phyloP scores from a whole-genome alignment of 2,888 invertebrate species.

The Caenorhabditis angaria region DNA sequence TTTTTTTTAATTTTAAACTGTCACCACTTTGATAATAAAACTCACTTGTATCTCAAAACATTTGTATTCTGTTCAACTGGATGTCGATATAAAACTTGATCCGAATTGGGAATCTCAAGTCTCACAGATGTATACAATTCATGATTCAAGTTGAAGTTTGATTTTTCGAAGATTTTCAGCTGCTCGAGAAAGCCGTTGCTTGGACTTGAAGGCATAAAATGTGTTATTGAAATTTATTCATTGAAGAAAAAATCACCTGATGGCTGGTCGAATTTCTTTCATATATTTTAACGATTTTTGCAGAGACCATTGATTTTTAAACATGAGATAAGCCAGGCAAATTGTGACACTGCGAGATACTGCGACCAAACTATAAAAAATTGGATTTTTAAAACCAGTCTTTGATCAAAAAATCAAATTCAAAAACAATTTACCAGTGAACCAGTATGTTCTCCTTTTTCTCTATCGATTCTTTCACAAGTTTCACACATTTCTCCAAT shows the following conservation, averaged over 20 bases:
- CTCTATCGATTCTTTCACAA: conserved; percentile 16
- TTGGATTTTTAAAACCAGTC: neutral
- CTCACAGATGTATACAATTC: conserved; percentile 11
- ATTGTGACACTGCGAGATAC: conserved; percentile 32
- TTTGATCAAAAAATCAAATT: conserved; percentile 1
- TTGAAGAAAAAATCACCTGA: conserved; percentile 6
- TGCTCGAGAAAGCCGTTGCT: conserved; percentile 27
- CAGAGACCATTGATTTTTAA: conserved; percentile 8
- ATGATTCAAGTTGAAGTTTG: conserved; percentile 4
- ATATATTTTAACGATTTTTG: conserved; percentile 22
- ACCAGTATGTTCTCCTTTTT: conserved; percentile 27
- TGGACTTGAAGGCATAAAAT: conserved; percentile 33
- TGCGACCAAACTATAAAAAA: conserved; percentile 19
- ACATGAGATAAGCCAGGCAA: conserved; percentile 28
- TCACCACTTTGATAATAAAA: conserved; percentile 5
- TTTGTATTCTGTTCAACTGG: conserved; percentile 17
- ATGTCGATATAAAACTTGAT: conserved; percentile 4
- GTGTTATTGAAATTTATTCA: neutral
- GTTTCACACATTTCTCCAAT: conserved; percentile 11
- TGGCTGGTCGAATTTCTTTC: conserved; percentile 17
- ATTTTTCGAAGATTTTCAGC: conserved; percentile 27
- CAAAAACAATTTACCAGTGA: conserved; percentile 17
- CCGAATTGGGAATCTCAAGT: neutral
- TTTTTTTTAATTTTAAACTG: neutral
- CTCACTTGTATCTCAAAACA: conserved; percentile 21